Base-by-base conservation (phyloP, 2,888 invertebrate species). In the Agrochola lota region DNA sequence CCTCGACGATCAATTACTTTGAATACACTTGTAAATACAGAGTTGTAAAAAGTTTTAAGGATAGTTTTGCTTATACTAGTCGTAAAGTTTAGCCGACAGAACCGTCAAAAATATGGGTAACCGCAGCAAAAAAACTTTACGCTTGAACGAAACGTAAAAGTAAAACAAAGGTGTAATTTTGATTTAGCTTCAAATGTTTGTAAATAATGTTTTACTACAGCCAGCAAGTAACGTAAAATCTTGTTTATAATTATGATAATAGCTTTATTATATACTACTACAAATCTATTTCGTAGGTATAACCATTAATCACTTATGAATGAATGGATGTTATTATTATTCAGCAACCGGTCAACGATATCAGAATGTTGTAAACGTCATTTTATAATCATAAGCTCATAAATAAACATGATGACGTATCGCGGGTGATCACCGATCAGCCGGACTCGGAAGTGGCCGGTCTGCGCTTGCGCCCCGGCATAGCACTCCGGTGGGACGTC, bases 371-470 rank as follows among this genome's bases (percentile, higher is more conserved):
- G 94, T 95, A 94, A 94, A 96, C 96, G 95, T 96, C 96, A 96
- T 94, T 96, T 96, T 94, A 95, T 96, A 96, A 96, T 96, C 95
- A 96, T 95, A 95, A 95, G 94, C 94, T 95, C 95, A 94, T 96
- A 96, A 96, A 96, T 96, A 96, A 95, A 96, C 94, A 95, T 92
- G 88, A 92, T 96, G 96, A 96, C 95, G 96, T 95, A 91, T 92
- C 87, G 86, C 88, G 88, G 90, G 90, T 89, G 93, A 93, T 93
- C 94, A 86, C 77, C 80, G 84, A 79, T 81, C 84, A 80, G 84
- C 78, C 78, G 80, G 83, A 88, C 72, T 92, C 93, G 93, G 94
- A 93, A 93, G 92, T 90, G 88, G 81, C 76, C 59, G 35, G 46
- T 30, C 43, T n/a, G 78, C 88, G 88, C 88, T 86, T 86, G 83